Evolutionary conservation across 1,140 invertebrate genomes (phyloP).

Genomic region (Drosophila nigrodunni): DNA sequence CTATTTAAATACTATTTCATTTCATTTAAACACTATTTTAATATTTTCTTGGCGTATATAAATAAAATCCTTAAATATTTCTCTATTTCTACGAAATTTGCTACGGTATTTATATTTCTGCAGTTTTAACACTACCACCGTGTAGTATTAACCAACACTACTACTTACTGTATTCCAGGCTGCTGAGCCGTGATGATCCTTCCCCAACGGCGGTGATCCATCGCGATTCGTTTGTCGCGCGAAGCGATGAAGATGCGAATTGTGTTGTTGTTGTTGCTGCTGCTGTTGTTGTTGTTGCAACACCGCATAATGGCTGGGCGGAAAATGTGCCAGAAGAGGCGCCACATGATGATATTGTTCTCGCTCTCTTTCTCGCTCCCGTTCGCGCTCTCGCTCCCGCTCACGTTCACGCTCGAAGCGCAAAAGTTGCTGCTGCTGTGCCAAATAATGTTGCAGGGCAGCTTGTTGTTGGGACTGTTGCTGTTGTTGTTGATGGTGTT

Average conservation of each 20-base stretch:
- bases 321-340: constrained; percentile 71
- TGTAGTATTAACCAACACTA: not conserved
- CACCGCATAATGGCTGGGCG: constrained; percentile 68
- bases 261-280: constrained; percentile 54
- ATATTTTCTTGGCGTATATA: too few species aligned
- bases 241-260: constrained; percentile 38
- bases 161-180: constrained; percentile 41
- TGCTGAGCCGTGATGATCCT: constrained; percentile 31
- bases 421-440: constrained; percentile 74
- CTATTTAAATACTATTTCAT: too few species aligned
- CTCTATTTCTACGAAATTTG: too few species aligned
- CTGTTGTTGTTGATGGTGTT: constrained; percentile 45
- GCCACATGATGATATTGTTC: constrained; percentile 65
- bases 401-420: constrained; percentile 66
- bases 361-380: constrained; percentile 56
- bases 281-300: constrained; percentile 65
- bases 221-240: constrained; percentile 32
- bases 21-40: too few species aligned
- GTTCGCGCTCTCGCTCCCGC: constrained; percentile 38
- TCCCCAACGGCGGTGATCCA: constrained; percentile 30
- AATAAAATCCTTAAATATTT: too few species aligned
- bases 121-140: not conserved
- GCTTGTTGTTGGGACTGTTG: constrained; percentile 69
- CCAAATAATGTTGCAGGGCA: constrained; percentile 71
- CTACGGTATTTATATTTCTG: too few species aligned